Evolutionary conservation across 2,888 invertebrate genomes (phyloP).

Genomic region (Geophilus truncorum): DNA sequence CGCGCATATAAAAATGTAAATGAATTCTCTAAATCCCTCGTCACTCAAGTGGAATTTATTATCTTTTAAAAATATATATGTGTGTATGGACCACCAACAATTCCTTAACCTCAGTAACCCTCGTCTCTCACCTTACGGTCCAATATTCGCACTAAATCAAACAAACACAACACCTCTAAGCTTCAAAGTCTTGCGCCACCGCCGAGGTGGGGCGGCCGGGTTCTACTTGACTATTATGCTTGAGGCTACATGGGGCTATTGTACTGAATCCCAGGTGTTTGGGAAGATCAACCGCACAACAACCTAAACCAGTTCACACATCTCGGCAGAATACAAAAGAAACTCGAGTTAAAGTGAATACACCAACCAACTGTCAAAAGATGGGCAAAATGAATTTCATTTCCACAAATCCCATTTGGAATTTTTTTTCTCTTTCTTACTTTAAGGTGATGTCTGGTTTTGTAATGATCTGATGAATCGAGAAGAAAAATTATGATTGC

Average conservation of each 20-base stretch:
- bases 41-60: constrained; percentile 24
- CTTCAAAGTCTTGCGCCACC: constrained; percentile 18
- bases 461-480: no score
- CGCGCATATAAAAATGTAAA: constrained; percentile 2
- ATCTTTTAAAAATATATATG: not conserved
- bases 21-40: not conserved
- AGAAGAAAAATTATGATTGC: not conserved
- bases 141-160: constrained; percentile 27
- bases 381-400: not conserved
- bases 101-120: not conserved
- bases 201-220: not conserved
- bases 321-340: constrained; percentile 11
- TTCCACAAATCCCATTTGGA: not conserved
- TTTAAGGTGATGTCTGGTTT: no score
- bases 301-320: constrained; percentile 25
- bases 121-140: not conserved
- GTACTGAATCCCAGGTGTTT: constrained; percentile 21
- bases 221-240: constrained; percentile 25
- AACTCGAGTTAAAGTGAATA: constrained; percentile 12
- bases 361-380: not conserved
- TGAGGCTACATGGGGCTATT: constrained; percentile 17
- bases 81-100: not conserved
- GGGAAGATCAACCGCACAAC: constrained; percentile 23
- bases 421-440: not conserved
- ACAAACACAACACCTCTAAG: constrained; percentile 27